Base-by-base conservation (phyloP, 1,140 invertebrate species). In the Uloborus diversus region DNA sequence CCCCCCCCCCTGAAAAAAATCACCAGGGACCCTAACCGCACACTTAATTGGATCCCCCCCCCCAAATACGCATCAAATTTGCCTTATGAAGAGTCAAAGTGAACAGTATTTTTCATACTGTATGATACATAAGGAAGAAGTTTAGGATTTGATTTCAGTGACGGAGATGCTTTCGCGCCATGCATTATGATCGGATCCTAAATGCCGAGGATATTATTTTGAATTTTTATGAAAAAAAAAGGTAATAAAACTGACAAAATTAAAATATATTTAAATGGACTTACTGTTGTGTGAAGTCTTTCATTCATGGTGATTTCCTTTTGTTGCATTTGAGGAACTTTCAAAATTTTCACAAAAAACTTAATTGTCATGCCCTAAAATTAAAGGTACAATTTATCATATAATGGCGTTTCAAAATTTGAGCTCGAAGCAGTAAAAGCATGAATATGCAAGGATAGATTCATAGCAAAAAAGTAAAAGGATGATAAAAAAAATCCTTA, bases 321-420 rank as follows among this genome's bases (percentile, higher is more conserved):
- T 85, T 94, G 95, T 82, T 94, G 92, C 0, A 93, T 93, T 51
- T 94, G 91, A 85, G 97, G 97, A 2, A 99, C 96, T 84, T 98
- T 98, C 13, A 99, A 88, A 84, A 96, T 93, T 87, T 94, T 94
- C 1, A 99, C 98, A 49, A 99, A 89, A 2, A 96, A 96, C 87
- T 98, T 98, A 84, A 99, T 99, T 13, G 97, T 98, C 82, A 98
- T 99, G 59, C 98, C 98, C 91, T 96, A 90, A 11, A 87, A 82
- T 73, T 64, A 78, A 73, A 62, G 23, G 42, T n/a, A n/a, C n/a
- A n/a, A n/a, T n/a, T n/a, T n/a, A 30, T 3, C 17, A 42, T 75
- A 75, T 35, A 4, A 71, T 13, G 3, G 17, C n/a, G 27, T 25
- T 25, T 59, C 23, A 59, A 27, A 59, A 59, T 9, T 59, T 25